phyloP scores from a whole-genome alignment of 2,888 invertebrate genomes.

The Taphrorychus bicolor region DNA sequence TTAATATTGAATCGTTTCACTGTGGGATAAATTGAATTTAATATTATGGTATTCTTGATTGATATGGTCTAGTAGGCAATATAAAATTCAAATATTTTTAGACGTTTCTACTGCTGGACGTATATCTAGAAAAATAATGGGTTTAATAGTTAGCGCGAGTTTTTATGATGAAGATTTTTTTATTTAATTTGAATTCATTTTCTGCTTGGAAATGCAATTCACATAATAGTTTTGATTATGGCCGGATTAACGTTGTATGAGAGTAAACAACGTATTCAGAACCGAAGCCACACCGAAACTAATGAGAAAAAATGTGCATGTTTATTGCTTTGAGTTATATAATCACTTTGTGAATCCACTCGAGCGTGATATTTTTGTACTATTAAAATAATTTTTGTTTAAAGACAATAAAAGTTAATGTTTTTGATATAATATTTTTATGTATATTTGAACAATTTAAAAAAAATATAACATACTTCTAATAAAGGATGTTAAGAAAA shows the following conservation, averaged over 20 bases:
- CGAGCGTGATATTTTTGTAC: too few relatives aligned
- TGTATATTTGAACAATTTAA: too few relatives aligned
- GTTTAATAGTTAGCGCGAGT: not conserved
- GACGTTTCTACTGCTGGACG: not conserved
- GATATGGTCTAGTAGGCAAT: conserved; percentile 1
- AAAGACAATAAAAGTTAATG: too few relatives aligned
- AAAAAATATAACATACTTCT: too few relatives aligned
- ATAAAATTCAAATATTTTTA: not conserved
- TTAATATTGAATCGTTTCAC: not conserved
- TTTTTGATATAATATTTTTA: too few relatives aligned
- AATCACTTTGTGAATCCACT: too few relatives aligned
- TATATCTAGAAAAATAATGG: not conserved
- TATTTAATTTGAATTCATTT: not conserved
- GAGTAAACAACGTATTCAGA: not conserved
- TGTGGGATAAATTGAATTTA: not conserved
- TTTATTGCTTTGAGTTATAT: too few relatives aligned
- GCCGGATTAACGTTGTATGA: not conserved
- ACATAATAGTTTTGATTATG: not conserved
- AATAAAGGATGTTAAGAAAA: too few relatives aligned
- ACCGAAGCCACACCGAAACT: not conserved
- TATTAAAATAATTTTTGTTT: too few relatives aligned
- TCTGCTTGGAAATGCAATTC: not conserved
- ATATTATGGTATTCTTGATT: not conserved
- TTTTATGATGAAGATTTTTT: not conserved
- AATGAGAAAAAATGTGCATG: not conserved